phyloP scores from a whole-genome alignment of 23 tunicate species.

The Trididemnum nubilum region DNA sequence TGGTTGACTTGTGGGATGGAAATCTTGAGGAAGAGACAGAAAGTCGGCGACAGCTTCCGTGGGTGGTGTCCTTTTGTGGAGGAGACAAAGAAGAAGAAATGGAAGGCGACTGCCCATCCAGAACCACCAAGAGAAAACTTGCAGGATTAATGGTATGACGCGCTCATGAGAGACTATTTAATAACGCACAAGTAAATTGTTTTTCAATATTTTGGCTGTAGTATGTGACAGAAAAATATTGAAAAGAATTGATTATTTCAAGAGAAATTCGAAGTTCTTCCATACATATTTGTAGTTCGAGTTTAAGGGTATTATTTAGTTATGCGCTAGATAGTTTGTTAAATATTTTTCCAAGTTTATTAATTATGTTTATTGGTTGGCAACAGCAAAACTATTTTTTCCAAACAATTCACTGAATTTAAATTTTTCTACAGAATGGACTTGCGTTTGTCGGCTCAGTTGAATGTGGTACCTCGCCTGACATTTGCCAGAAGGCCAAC shows the following conservation, averaged over 20 bases:
- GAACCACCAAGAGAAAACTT: constrained; percentile 65
- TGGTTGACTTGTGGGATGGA: constrained; percentile 89
- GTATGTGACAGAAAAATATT: no score
- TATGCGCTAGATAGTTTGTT: no score
- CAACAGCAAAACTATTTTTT: background rate
- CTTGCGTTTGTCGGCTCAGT: constrained; percentile 84
- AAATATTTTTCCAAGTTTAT: no score
- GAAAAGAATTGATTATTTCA: no score
- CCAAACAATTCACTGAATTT: no score
- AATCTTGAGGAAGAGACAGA: constrained; percentile 51
- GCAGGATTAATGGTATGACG: constrained; percentile 81
- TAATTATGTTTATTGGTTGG: background rate
- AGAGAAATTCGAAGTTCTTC: no score
- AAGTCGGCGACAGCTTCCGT: constrained; percentile 52
- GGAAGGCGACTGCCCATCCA: constrained; percentile 80
- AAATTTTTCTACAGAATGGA: constrained; percentile 54
- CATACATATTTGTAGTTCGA: no score
- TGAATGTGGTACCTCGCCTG: constrained; percentile 71
- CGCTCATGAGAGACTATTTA: no score
- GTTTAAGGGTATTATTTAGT: no score
- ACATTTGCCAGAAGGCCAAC: constrained; percentile 42
- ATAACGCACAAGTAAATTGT: no score
- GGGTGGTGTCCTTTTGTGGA: constrained; percentile 82
- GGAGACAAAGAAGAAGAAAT: constrained; percentile 50
- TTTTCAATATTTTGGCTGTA: no score